These are phyloP conservation scores for Petrolisthes manimaculis DNA, from an alignment of 2,888 invertebrate genomes.

Conservation along the genomic window DNA sequence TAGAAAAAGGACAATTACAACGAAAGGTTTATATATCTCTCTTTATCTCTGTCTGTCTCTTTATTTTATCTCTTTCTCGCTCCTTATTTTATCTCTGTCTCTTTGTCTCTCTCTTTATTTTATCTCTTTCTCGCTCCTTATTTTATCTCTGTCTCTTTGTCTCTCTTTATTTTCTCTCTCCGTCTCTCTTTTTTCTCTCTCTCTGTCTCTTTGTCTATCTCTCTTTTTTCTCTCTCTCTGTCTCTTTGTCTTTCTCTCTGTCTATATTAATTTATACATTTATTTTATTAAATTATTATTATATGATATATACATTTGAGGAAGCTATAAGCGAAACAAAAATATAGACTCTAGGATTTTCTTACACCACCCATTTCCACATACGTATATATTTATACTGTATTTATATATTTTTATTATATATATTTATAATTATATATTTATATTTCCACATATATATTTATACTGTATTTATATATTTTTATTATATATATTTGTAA, in stretches of 20 bases:
- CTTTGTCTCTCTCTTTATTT: not conserved
- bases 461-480: too few relatives aligned
- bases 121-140: too few relatives aligned
- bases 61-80: not conserved
- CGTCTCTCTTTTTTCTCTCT: too few relatives aligned
- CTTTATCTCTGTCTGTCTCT: not conserved
- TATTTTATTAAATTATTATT: not conserved
- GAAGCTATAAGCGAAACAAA: not conserved
- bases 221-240: not conserved
- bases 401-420: too few relatives aligned
- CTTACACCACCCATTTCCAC: too few relatives aligned
- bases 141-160: too few relatives aligned
- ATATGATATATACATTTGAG: not conserved
- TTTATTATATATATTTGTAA: not conserved
- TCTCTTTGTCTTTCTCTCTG: not conserved
- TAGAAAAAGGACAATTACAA: conserved; percentile 59
- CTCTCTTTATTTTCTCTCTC: too few relatives aligned
- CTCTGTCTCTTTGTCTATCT: not conserved
- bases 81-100: not conserved
- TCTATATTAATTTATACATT: not conserved
- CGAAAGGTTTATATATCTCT: conserved; percentile 52
- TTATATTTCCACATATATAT: too few relatives aligned
- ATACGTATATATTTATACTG: too few relatives aligned
- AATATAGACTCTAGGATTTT: too few relatives aligned
- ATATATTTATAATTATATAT: too few relatives aligned